phyloP scores from a whole-genome alignment of 2,113 vertebrate species.

The Chloroceryle aenea region DNA sequence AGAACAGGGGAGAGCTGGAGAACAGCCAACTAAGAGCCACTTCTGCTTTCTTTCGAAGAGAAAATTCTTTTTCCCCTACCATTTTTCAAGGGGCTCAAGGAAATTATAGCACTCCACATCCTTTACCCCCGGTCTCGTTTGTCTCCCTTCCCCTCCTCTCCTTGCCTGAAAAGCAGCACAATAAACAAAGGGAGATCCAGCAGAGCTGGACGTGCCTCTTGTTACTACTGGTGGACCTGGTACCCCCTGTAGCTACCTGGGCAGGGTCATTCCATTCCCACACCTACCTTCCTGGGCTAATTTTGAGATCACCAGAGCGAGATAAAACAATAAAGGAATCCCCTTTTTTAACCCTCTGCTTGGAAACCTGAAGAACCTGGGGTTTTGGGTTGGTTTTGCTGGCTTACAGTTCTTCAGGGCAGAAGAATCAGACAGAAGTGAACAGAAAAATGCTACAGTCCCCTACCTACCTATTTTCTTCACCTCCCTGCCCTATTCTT shows the following conservation, averaged over 20 bases:
- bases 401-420: background rate
- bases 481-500: slow-evolving; percentile 22
- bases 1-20: background rate
- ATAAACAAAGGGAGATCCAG: background rate
- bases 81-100: background rate
- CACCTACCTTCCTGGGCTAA: accelerated
- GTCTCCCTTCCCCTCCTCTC: background rate
- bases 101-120: background rate
- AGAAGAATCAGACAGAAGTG: background rate
- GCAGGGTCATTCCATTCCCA: background rate
- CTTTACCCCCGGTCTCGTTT: background rate
- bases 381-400: background rate
- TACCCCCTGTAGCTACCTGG: background rate
- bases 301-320: background rate
- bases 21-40: background rate
- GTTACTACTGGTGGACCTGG: background rate
- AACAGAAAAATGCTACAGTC: background rate
- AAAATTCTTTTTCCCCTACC: background rate
- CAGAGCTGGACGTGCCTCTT: background rate
- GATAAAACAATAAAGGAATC: background rate
- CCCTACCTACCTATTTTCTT: background rate
- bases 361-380: background rate
- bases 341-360: background rate
- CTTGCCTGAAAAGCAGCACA: background rate
- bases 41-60: background rate